Conservation (phyloP, 1,140 invertebrate species). For the Eumeta japonica region DNA sequence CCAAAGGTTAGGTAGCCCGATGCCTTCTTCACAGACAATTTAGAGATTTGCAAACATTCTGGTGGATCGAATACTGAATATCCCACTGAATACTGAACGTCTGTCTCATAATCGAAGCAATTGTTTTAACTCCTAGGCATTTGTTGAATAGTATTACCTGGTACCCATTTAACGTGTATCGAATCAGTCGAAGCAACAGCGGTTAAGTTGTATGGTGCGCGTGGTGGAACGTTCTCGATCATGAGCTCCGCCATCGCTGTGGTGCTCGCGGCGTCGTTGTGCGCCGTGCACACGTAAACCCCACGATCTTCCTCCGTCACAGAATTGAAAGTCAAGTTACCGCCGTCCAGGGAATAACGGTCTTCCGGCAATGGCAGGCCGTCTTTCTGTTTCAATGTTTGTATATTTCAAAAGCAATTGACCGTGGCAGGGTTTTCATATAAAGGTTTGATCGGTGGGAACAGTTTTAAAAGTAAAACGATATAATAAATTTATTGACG, state of each 20-base stretch:
- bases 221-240: slow-evolving; percentile 82
- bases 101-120: background rate
- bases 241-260: slow-evolving; percentile 83
- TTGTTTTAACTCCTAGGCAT: too few relatives aligned
- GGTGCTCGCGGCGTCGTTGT: slow-evolving; percentile 90
- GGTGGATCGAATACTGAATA: too few relatives aligned
- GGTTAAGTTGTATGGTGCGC: slow-evolving; percentile 87
- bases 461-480: too few relatives aligned
- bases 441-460: too few relatives aligned
- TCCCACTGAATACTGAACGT: background rate
- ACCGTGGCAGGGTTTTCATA: too few relatives aligned
- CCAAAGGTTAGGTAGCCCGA: too few relatives aligned
- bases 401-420: background rate
- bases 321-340: slow-evolving; percentile 83
- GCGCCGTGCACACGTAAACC: slow-evolving; percentile 86
- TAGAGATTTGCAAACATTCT: too few relatives aligned
- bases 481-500: too few relatives aligned
- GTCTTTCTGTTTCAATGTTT: slow-evolving; percentile 75
- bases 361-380: slow-evolving; percentile 69
- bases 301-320: slow-evolving; percentile 87
- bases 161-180: slow-evolving; percentile 83
- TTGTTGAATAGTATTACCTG: slow-evolving; percentile 52
- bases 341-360: slow-evolving; percentile 69
- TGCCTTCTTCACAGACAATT: too few relatives aligned
- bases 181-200: slow-evolving; percentile 73